A percentile compares a stretch with the other conserved stretches of the same genome.
Evolutionary conservation across 2,113 vertebrate species (phyloP).

Genomic region (Protobothrops flavoviridis): DNA sequence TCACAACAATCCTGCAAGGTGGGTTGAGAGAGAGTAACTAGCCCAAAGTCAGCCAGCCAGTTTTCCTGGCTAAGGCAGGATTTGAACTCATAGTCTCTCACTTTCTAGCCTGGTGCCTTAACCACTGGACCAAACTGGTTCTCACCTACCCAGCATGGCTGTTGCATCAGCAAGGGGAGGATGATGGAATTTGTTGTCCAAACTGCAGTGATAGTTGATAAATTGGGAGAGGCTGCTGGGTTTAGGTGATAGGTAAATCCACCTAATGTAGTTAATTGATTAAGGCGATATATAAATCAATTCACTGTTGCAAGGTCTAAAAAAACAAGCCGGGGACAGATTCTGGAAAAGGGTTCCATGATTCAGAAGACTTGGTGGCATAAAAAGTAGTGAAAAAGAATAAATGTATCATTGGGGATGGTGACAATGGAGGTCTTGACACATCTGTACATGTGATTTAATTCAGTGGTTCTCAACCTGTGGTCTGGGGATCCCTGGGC

Average conservation of each 20-base stretch:
- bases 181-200: neutral
- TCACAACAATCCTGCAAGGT: neutral
- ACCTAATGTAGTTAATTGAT: neutral
- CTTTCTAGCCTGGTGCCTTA: neutral
- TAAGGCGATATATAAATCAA: neutral
- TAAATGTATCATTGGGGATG: neutral
- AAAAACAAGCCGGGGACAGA: neutral
- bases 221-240: neutral
- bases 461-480: neutral
- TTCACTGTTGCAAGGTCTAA: neutral
- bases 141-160: neutral
- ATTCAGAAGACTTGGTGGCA: neutral
- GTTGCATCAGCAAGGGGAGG: neutral
- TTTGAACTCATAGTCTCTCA: neutral
- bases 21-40: neutral
- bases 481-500: neutral
- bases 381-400: neutral
- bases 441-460: neutral
- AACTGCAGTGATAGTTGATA: neutral
- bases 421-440: neutral
- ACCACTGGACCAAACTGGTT: neutral
- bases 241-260: neutral
- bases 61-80: too few species aligned
- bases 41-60: neutral
- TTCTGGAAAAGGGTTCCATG: neutral